A percentile compares a stretch with the other conserved stretches of the same genome.
phyloP scores from a whole-genome alignment of 2,888 invertebrate genomes.

The Agrypnus murinus region DNA sequence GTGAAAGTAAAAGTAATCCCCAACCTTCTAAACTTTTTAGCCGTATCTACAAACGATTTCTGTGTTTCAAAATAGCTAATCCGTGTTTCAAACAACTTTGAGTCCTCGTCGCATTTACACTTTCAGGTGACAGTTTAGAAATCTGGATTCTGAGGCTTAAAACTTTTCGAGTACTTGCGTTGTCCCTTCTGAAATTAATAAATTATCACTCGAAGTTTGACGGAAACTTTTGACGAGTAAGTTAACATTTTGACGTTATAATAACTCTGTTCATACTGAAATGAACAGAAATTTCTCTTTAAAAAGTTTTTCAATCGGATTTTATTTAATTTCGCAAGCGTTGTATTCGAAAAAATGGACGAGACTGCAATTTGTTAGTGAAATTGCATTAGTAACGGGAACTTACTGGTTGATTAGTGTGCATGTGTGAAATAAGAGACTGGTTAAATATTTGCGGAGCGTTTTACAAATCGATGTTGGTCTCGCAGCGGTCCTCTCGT shows the following conservation, averaged over 20 bases:
- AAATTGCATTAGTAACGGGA: conserved; percentile 33
- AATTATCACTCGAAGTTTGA: conserved; percentile 30
- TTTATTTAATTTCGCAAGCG: neutral
- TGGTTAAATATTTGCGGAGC: conserved; percentile 59
- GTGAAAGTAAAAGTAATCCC: conserved; percentile 57
- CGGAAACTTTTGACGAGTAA: conserved; percentile 11
- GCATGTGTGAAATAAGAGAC: conserved; percentile 45
- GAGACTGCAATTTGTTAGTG: conserved; percentile 38
- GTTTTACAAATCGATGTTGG: conserved; percentile 59
- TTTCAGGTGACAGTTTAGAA: conserved; percentile 56
- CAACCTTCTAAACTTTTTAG: conserved; percentile 55
- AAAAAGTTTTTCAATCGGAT: neutral
- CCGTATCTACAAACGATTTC: conserved; percentile 58
- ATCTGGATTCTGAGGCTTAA: conserved; percentile 51
- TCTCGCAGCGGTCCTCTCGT: conserved; percentile 47
- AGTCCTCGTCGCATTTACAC: conserved; percentile 56
- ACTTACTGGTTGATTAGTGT: conserved; percentile 36
- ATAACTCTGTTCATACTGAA: conserved; percentile 11
- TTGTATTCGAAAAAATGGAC: neutral
- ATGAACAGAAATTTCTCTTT: conserved; percentile 5
- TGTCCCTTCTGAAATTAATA: conserved; percentile 40
- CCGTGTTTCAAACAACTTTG: conserved; percentile 58
- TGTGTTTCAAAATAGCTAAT: conserved; percentile 61
- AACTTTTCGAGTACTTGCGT: conserved; percentile 37
- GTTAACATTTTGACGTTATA: conserved; percentile 28